These are phyloP conservation scores for Drosophila nannoptera DNA, from an alignment of 1,140 invertebrate species.

Conservation along the genomic window DNA sequence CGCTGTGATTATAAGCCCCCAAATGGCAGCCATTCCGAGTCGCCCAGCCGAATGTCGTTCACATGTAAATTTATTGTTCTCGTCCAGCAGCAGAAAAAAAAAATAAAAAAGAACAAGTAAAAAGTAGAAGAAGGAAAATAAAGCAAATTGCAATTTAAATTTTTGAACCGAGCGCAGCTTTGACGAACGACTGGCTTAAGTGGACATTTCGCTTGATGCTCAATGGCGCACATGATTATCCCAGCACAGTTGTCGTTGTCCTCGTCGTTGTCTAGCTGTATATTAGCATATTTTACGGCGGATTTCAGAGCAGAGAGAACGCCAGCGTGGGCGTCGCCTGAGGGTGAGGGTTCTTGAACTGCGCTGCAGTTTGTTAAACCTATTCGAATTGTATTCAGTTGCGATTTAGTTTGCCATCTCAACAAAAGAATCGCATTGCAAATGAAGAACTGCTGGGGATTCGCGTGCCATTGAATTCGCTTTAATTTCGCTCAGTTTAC, in stretches of 20 bases:
- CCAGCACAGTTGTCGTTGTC: slow-evolving; percentile 25
- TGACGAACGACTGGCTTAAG: slow-evolving; percentile 6
- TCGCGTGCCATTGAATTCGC: not conserved
- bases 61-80: slow-evolving; percentile 2
- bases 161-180: slow-evolving; percentile 5
- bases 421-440: not conserved
- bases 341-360: slow-evolving; percentile 32
- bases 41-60: not conserved
- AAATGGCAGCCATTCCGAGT: not conserved
- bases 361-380: slow-evolving; percentile 30
- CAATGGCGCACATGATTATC: slow-evolving; percentile 45
- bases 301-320: not conserved
- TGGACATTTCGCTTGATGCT: slow-evolving; percentile 21
- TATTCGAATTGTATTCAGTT: slow-evolving; percentile 4
- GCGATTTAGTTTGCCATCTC: slow-evolving; percentile 1
- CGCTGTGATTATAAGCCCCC: not conserved
- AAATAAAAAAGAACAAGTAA: not conserved
- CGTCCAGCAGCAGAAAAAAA: not conserved
- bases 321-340: not conserved
- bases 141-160: slow-evolving; percentile 26
- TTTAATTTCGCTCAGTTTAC: slow-evolving; percentile 4
- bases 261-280: slow-evolving; percentile 5
- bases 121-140: slow-evolving; percentile 1
- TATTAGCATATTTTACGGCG: slow-evolving; percentile 4
- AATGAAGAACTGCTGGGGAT: not conserved